phyloP scores from a whole-genome alignment of 2,888 invertebrate species.

The Amphipoea oculea region DNA sequence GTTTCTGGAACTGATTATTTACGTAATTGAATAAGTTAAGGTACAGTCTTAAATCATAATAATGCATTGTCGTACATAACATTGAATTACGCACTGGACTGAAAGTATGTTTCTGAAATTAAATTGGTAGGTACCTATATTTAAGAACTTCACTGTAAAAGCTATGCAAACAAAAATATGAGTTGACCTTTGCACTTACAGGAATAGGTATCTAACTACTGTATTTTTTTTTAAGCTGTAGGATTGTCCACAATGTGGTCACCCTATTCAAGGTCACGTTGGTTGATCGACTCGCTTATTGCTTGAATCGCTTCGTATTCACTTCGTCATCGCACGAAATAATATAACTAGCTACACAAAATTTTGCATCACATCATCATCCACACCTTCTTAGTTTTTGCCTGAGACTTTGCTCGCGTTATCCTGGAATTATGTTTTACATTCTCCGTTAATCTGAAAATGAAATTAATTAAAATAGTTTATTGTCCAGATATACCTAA shows the following conservation, averaged over 20 bases:
- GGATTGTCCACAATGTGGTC: conserved; percentile 43
- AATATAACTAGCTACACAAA: no score
- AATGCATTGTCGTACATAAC: conserved; percentile 12
- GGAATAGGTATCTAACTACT: not conserved
- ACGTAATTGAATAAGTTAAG: not conserved
- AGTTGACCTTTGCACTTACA: not conserved
- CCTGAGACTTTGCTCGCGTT: not conserved
- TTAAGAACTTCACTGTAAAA: not conserved
- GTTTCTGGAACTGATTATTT: conserved; percentile 7
- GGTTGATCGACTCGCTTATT: conserved; percentile 28
- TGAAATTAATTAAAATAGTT: not conserved
- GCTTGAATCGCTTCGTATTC: conserved; percentile 24
- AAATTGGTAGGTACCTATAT: not conserved
- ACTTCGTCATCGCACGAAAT: conserved; percentile 27
- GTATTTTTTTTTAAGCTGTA: not conserved
- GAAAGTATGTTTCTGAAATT: conserved; percentile 1
- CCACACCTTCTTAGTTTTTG: not conserved
- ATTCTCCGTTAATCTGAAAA: not conserved
- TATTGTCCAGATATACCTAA: not conserved
- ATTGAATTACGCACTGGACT: conserved; percentile 14
- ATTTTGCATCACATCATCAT: no score
- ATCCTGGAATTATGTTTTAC: not conserved
- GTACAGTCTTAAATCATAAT: not conserved
- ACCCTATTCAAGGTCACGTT: conserved; percentile 62
- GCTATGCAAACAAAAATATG: not conserved